Conservation (phyloP, 2,888 invertebrate species). For the Catocala nupta region DNA sequence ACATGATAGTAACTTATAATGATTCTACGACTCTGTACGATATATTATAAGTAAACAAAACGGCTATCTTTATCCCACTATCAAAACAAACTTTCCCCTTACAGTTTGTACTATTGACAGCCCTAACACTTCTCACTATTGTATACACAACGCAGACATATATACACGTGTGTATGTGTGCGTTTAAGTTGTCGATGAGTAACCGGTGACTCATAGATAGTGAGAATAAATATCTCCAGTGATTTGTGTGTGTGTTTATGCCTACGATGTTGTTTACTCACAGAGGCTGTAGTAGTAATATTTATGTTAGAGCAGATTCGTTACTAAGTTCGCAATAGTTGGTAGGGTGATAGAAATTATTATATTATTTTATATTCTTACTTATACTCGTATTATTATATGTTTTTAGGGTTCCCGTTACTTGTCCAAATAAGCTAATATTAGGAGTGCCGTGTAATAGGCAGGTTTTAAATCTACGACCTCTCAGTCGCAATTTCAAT, state of each 20-base stretch:
- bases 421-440: no score
- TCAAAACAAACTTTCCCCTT: neutral
- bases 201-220: slow-evolving; percentile 40
- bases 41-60: neutral
- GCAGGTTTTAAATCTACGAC: no score
- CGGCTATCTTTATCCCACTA: neutral
- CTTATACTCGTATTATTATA: no score
- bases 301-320: no score
- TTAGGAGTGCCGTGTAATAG: no score
- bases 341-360: no score
- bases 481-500: no score
- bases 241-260: slow-evolving; percentile 32
- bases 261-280: slow-evolving; percentile 21
- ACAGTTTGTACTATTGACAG: neutral
- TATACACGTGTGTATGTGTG: slow-evolving; percentile 1
- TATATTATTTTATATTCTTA: no score
- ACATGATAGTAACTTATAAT: no score
- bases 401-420: no score
- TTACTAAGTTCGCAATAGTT: no score
- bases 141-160: neutral
- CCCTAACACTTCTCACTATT: slow-evolving; percentile 15
- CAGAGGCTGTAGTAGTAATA: neutral
- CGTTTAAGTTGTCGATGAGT: slow-evolving; percentile 29
- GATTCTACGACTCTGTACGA: neutral
- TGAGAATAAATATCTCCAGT: slow-evolving; percentile 16